Percentiles rank a stretch among this genome's conserved stretches.
These are phyloP conservation scores for Etheostoma spectabile DNA, from an alignment of 2,113 vertebrate genomes.

Conservation along the genomic window DNA sequence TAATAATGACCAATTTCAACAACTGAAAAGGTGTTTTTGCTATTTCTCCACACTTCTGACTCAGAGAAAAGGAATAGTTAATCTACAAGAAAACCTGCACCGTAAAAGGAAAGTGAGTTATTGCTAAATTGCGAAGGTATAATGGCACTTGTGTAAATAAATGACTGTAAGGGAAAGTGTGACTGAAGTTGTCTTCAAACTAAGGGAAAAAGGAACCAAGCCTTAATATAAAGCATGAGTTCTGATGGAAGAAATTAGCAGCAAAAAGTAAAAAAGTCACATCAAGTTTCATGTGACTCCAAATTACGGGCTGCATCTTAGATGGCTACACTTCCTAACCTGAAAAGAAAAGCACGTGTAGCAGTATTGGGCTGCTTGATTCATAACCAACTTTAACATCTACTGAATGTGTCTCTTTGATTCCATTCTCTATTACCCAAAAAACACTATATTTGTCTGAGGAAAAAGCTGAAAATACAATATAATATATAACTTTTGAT, in stretches of 20 bases:
- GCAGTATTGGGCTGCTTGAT: slow-evolving; percentile 8
- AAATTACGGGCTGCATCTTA: not conserved
- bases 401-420: slow-evolving; percentile 8
- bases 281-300: not conserved
- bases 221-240: not conserved
- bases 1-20: not conserved
- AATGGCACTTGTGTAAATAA: not conserved
- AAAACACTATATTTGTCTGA: not conserved
- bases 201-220: not conserved
- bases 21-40: slow-evolving; percentile 1
- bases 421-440: not conserved
- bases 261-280: not conserved
- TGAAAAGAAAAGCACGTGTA: slow-evolving; percentile 4
- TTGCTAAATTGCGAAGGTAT: slow-evolving; percentile 5
- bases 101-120: not conserved
- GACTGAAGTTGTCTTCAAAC: not conserved
- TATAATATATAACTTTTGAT: not conserved
- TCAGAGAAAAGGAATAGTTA: not conserved
- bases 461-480: not conserved
- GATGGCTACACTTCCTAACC: not conserved
- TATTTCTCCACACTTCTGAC: not conserved
- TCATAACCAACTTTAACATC: not conserved
- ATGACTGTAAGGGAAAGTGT: not conserved
- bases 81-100: not conserved
- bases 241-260: not conserved